A percentile compares a stretch with the other conserved stretches of the same genome.
phyloP scores from a whole-genome alignment of 2,113 vertebrate species.

The Microcebus tavaratra region DNA sequence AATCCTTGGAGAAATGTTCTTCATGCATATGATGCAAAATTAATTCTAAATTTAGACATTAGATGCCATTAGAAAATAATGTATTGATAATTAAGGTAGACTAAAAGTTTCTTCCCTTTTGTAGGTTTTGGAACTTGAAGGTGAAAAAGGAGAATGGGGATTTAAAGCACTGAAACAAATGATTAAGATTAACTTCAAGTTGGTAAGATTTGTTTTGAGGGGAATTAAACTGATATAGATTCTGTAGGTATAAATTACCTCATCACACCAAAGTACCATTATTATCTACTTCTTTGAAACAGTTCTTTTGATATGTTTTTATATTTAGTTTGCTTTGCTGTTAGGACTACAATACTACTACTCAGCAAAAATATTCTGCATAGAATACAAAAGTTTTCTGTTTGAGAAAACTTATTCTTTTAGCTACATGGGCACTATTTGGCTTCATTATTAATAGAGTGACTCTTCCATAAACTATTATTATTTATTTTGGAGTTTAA shows the following conservation, averaged over 20 bases:
- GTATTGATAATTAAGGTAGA: neutral
- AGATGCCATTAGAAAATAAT: constrained; percentile 30
- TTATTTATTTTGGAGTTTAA: constrained; percentile 3
- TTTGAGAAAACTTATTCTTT: constrained; percentile 2
- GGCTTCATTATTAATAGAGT: neutral
- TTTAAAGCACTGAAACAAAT: constrained; percentile 99
- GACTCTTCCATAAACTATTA: neutral
- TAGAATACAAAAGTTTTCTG: neutral
- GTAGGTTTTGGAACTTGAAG: constrained; percentile 98
- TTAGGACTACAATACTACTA: neutral
- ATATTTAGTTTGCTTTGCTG: neutral
- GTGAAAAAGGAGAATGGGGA: constrained; percentile 99
- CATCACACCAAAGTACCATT: constrained; percentile 48
- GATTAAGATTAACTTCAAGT: constrained; percentile 99
- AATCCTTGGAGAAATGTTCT: constrained; percentile 34
- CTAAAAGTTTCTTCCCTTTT: constrained; percentile 71
- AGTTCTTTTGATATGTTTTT: neutral
- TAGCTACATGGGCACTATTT: neutral
- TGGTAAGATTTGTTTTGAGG: constrained; percentile 88
- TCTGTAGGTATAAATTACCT: constrained; percentile 9
- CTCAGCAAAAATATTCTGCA: neutral
- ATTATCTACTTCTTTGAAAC: constrained; percentile 3
- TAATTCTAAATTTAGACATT: constrained; percentile 41
- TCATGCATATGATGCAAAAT: constrained; percentile 47
- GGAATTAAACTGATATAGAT: constrained; percentile 32